These are phyloP conservation scores for Turnix velox DNA, from an alignment of 2,113 vertebrate genomes.

Conservation along the genomic window DNA sequence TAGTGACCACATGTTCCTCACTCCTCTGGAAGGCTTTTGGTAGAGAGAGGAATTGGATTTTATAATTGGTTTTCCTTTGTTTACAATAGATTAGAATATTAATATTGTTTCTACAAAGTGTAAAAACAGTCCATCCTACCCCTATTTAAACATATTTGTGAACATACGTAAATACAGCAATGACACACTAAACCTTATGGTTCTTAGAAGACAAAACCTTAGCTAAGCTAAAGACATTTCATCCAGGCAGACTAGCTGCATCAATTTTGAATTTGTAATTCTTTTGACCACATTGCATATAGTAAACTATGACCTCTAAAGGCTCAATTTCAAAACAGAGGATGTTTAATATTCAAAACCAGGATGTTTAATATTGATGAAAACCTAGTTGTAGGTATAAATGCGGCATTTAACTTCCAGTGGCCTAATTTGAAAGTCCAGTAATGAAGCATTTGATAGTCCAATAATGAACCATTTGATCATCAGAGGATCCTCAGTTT, in stretches of 20 bases:
- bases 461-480: not conserved
- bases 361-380: not conserved
- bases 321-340: not conserved
- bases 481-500: not conserved
- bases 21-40: not conserved
- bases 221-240: not conserved
- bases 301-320: not conserved
- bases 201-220: not conserved
- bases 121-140: not conserved
- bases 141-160: not conserved
- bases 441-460: not conserved
- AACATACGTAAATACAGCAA: not conserved
- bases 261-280: not conserved
- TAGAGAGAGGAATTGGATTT: not conserved
- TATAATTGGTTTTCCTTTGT: not conserved
- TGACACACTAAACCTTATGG: not conserved
- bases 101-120: not conserved
- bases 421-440: not conserved
- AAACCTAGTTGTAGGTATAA: not conserved
- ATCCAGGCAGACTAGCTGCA: not conserved
- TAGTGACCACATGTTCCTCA: not conserved
- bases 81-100: not conserved
- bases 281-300: not conserved
- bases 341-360: not conserved
- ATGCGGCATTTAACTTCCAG: not conserved